Percentiles rank a stretch among this genome's conserved stretches.
These are phyloP conservation scores for Deladenus siricidicola DNA, from an alignment of 2,888 invertebrate species.

Conservation along the genomic window DNA sequence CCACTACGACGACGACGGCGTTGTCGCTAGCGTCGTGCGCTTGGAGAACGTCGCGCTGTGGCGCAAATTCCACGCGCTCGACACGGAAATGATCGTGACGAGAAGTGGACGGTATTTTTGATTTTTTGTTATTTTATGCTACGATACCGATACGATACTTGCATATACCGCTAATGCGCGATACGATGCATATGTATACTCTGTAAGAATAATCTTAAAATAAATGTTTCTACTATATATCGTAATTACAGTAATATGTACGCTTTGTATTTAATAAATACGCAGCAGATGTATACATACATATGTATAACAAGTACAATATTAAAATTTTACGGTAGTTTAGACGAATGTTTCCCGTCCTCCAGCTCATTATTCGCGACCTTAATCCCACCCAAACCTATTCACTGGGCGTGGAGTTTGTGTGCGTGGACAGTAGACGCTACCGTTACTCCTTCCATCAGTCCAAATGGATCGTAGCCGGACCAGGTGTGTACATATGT, in stretches of 20 bases:
- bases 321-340: no score
- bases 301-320: no score
- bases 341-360: conserved; percentile 96
- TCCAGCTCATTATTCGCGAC: conserved; percentile 80
- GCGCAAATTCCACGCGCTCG: conserved; percentile 78
- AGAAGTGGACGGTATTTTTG: conserved; percentile 79
- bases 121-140: neutral
- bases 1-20: no score
- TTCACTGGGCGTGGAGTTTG: conserved; percentile 46
- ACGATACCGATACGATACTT: neutral
- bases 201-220: no score
- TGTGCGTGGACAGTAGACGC: conserved; percentile 76
- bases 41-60: conserved; percentile 91
- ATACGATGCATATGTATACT: no score
- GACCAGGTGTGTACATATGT: conserved; percentile 65
- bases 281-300: no score
- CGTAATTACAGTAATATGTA: no score
- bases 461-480: conserved; percentile 93
- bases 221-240: no score
- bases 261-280: no score
- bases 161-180: neutral
- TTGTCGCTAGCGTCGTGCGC: no score
- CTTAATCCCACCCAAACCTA: conserved; percentile 57
- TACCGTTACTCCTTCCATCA: conserved; percentile 96
- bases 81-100: conserved; percentile 96